Evolutionary conservation across 2,113 vertebrate species (phyloP), one percentile per base, ranked within the genome.

Genomic region (Corynorhinus townsendii): DNA sequence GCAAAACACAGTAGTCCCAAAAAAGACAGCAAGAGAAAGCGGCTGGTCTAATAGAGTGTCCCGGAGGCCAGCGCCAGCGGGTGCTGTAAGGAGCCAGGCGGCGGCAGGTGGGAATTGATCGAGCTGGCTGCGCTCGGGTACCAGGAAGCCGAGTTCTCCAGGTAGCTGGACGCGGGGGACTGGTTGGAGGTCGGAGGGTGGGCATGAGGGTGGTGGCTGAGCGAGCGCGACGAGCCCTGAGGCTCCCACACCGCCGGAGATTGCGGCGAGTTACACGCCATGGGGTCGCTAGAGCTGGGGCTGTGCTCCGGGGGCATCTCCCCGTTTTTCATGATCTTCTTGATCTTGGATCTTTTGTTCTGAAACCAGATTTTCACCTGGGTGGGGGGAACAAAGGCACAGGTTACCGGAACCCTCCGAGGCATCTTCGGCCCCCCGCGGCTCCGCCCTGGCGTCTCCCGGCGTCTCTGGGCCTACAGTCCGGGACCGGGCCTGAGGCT

Each of bases 321-420:
- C 72, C 99, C 99, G 94, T 99, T 99, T 98, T 99, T 99, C 99
- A 99, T 99, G 83, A 99, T 99, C 98, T 99, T 99, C 99, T 99
- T 99, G 98, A 99, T 99, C 98, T 99, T 99, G 92, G 99, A 99
- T 97, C 99, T 98, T 98, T 99, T 99, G 98, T 99, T 99, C 98
- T 99, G 99, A 98, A 99, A 99, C 99, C 99, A 99, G 56, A 99
- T 99, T 98, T 99, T 99, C 87, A 99, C 99, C 99, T 99, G 96
- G 92, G 95, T 94, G 47, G 30, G 87, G 56, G 87, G 89, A 94
- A 72, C 33, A 96, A 90, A 94, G 72, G 91, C 33, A 59, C 49
- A 88, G 5, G 89, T 97, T 97, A 97, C 95, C 95, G 75, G 95
- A 93, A 81, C 97, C 96, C 95, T 64, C 56, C 28, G 96, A 88